Evolutionary conservation across 2,797 vertebrate genomes (phyloP), one percentile per base, ranked within the genome.

Genomic region (Molossus alvarezi): DNA sequence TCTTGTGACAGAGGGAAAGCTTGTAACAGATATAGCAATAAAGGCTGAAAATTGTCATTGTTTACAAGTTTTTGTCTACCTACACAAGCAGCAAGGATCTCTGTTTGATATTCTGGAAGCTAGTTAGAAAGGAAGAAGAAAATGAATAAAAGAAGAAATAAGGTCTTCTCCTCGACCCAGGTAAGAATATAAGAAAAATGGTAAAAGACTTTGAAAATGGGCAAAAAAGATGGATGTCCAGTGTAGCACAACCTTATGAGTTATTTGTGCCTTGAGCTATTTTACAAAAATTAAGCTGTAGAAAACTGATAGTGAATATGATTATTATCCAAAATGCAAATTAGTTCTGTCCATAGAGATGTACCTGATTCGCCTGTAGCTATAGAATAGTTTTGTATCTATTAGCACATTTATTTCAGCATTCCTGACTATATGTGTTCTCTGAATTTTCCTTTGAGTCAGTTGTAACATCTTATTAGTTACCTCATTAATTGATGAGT

Each of bases 271-370:
- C 12, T 91, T 91, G 45, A 45, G 69, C 9, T 82, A 12, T 75
- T 92, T 71, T 87, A 88, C 1, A 82, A 64, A 48, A 92, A 83
- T 62, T 57, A 75, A 85, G 18, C 29, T 90, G 1, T 62, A 67
- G 58, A 96, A 93, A 86, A 79, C n/a, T 62, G 41, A 60, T 3
- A 45, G 62, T 94, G 33, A 81, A 79, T 20, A 33, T 85, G 64
- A 85, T 53, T 79, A 75, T 87, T 75, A 88, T 45, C 9, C 41
- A 41, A 94, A 95, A 92, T 73, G 27, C 29, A 94, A 94, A 87
- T 64, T 58, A 95, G 91, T 64, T 69, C 5, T 82, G 29, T 65
- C 7, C 21, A 14, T 64, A 48, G 48, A 75, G 33, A 51, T 72
- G 45, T 89, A 91, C 88, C 5, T 85, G 79, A 83, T 62, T 82